phyloP scores from a whole-genome alignment of 2,797 vertebrate genomes.

The Enoplosus armatus region DNA sequence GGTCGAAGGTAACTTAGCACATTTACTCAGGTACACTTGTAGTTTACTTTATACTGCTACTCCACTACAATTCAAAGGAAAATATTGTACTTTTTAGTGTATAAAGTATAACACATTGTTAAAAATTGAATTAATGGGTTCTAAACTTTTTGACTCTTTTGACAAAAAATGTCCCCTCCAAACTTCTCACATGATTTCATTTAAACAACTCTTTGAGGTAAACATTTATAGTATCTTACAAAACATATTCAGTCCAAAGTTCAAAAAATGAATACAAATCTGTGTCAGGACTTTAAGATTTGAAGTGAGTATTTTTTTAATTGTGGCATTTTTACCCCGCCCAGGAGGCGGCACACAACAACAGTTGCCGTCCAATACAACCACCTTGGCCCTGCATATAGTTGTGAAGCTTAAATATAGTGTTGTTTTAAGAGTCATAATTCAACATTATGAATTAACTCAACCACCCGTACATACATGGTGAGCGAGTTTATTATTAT shows the following conservation, averaged over 20 bases:
- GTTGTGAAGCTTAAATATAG: not conserved
- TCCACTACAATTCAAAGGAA: not conserved
- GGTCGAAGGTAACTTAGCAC: not conserved
- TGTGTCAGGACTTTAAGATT: not conserved
- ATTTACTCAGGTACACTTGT: not conserved
- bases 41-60: not conserved
- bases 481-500: too few relatives aligned
- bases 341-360: not conserved
- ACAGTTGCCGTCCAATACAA: conserved; percentile 4
- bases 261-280: not conserved
- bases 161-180: not conserved
- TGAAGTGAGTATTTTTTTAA: not conserved
- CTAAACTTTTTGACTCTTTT: not conserved
- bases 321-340: too few relatives aligned
- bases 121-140: not conserved
- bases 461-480: not conserved
- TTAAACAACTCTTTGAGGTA: not conserved
- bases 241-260: not conserved
- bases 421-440: conserved; percentile 4
- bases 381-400: not conserved
- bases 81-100: not conserved
- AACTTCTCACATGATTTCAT: not conserved
- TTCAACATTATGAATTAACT: not conserved
- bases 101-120: too few relatives aligned
- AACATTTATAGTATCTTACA: not conserved